phyloP scores from a whole-genome alignment of 2,113 vertebrate species.

The Pardalotus punctatus region DNA sequence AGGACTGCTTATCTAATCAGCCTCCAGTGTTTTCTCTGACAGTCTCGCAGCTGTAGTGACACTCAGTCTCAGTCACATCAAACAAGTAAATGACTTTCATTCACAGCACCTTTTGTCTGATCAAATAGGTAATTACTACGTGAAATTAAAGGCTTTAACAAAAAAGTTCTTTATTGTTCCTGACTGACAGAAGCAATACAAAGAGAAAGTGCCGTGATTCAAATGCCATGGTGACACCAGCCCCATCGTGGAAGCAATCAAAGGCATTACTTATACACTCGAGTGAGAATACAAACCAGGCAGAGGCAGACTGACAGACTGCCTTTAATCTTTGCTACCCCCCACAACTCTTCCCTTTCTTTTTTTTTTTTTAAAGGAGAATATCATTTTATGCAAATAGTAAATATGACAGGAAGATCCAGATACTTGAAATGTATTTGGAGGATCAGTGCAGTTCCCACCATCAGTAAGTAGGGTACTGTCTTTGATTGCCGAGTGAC shows the following conservation, averaged over 20 bases:
- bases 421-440: background rate
- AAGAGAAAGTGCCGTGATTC: conserved; percentile 37
- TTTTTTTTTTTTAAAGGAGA: background rate
- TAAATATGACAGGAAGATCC: background rate
- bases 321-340: conserved; percentile 52
- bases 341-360: background rate
- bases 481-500: background rate
- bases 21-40: conserved; percentile 44
- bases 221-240: conserved; percentile 23
- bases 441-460: background rate
- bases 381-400: background rate
- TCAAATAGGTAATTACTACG: conserved; percentile 74
- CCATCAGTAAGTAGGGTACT: background rate
- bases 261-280: conserved; percentile 54
- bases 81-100: conserved; percentile 65
- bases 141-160: conserved; percentile 71
- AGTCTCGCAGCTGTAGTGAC: conserved; percentile 65
- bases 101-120: conserved; percentile 71
- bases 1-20: conserved; percentile 58
- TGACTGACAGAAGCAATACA: conserved; percentile 58
- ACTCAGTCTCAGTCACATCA: conserved; percentile 53
- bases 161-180: conserved; percentile 68
- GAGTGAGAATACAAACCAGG: conserved; percentile 40
- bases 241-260: conserved; percentile 59
- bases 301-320: conserved; percentile 62